Evolutionary conservation across 2,888 invertebrate genomes (phyloP), one percentile per base, ranked within the genome.

Genomic region (Teleiodes luculella): DNA sequence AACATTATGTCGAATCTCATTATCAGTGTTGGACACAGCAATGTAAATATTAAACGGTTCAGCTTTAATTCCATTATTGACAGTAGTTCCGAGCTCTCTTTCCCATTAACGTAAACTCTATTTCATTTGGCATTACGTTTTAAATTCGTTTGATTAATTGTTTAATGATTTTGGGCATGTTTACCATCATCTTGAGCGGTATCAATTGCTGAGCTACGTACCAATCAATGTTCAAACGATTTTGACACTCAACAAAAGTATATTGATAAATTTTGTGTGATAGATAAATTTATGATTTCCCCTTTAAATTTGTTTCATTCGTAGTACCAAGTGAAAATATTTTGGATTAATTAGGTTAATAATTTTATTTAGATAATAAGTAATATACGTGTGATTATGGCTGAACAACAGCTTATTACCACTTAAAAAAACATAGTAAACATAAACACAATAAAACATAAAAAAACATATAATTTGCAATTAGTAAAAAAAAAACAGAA

Each of bases 31-130:
- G 67, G 69, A 72, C 72, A 72, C 66, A 61, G 63, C 63, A 67
- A 57, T 65, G 75, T 75, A 73, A 78, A 80, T 74, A 78, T 76
- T 70, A 71, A 71, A 73, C 65, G 58, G 56, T 65, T 68, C 67
- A 63, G 70, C 73, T 72, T 75, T 76, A 74, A 77, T 78, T 77
- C 71, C 72, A 67, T 69, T 79, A 74, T 74, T 70, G 70, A 70
- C 67, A 62, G 61, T 63, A 54, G 52, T 54, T 54, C 45, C 52
- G 13, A 37, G 41, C 33, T 33, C 33, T 37, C 8, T 46, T 46
- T 56, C 28, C 28, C 7, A 30, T 37, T 35, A 30, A 14, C 28
- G 28, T 46, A 30, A 28, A 18, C 39, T 39, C 8, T 39, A 39
- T 39, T 39, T 6, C 18, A 2, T 7, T 39, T 7, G 16, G 39